phyloP scores from a whole-genome alignment of 2,888 invertebrate species.

The Drosophila anceps region DNA sequence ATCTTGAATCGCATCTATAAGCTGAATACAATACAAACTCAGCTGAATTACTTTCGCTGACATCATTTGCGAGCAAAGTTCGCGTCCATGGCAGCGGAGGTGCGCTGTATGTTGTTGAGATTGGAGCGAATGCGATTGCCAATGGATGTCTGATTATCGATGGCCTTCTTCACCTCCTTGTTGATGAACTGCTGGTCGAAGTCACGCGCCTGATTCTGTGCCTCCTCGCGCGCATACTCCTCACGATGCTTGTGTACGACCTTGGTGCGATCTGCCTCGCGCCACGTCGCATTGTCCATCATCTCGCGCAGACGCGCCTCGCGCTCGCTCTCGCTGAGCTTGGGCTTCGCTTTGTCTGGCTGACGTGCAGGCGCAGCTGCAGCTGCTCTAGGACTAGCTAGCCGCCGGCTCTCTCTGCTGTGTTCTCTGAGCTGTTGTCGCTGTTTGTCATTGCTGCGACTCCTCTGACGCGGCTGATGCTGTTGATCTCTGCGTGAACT shows the following conservation, averaged over 20 bases:
- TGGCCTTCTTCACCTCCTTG: slow-evolving; percentile 84
- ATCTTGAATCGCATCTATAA: not conserved
- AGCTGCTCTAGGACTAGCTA: slow-evolving; percentile 23
- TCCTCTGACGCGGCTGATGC: slow-evolving; percentile 17
- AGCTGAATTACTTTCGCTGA: not conserved
- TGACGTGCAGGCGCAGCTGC: not conserved
- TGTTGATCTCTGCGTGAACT: slow-evolving; percentile 22
- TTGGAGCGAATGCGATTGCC: slow-evolving; percentile 95
- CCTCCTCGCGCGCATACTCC: slow-evolving; percentile 86
- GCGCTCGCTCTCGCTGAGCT: slow-evolving; percentile 88
- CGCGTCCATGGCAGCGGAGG: slow-evolving; percentile 91
- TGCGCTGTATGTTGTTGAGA: slow-evolving; percentile 95
- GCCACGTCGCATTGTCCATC: slow-evolving; percentile 92
- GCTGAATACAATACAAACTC: slow-evolving; percentile 9
- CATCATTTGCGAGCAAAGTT: slow-evolving; percentile 91
- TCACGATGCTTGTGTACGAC: slow-evolving; percentile 89
- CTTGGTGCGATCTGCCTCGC: slow-evolving; percentile 89
- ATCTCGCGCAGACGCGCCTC: slow-evolving; percentile 91
- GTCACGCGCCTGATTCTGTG: slow-evolving; percentile 84
- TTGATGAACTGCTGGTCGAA: slow-evolving; percentile 87
- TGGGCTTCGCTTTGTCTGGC: slow-evolving; percentile 61
- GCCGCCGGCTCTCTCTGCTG: slow-evolving; percentile 7
- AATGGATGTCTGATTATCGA: slow-evolving; percentile 89
- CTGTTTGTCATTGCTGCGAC: slow-evolving; percentile 20
- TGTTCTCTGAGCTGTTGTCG: slow-evolving; percentile 15